A percentile compares a stretch with the other conserved stretches of the same genome.
phyloP scores from a whole-genome alignment of 1,140 invertebrate genomes.

The Drosophila pseudoobscura region DNA sequence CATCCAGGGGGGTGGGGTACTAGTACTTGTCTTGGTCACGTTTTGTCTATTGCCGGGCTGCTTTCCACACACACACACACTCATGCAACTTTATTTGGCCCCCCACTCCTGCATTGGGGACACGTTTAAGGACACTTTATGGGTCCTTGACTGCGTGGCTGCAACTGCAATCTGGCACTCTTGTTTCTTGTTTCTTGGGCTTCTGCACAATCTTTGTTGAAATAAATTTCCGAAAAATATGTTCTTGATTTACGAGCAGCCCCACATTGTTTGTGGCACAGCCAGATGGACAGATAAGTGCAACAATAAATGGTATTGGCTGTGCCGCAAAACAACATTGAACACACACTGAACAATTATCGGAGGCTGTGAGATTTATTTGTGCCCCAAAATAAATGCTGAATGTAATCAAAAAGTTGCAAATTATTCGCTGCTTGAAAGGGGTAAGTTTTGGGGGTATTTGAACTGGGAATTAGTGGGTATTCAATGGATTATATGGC shows the following conservation, averaged over 20 bases:
- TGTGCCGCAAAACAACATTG: neutral
- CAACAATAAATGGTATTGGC: constrained; percentile 32
- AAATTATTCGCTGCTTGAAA: neutral
- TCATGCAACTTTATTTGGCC: constrained; percentile 52
- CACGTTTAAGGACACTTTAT: constrained; percentile 55
- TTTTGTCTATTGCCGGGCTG: constrained; percentile 58
- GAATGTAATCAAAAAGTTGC: constrained; percentile 31
- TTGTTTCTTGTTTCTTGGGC: constrained; percentile 10
- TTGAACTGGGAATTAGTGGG: no score
- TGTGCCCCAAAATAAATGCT: constrained; percentile 28
- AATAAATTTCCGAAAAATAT: constrained; percentile 70
- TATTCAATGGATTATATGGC: no score
- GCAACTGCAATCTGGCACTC: constrained; percentile 34
- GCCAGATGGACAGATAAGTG: constrained; percentile 43
- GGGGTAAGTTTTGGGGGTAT: no score
- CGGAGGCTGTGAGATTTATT: constrained; percentile 35
- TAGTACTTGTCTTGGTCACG: constrained; percentile 61
- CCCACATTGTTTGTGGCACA: constrained; percentile 28
- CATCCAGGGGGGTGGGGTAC: constrained; percentile 8
- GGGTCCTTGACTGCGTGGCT: constrained; percentile 12
- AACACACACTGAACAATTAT: constrained; percentile 41
- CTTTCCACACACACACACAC: constrained; percentile 8
- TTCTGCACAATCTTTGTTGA: constrained; percentile 68
- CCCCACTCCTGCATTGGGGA: no score
- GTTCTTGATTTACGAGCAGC: constrained; percentile 66